Evolutionary conservation across 2,113 vertebrate species (phyloP), one percentile per base, ranked within the genome.

Genomic region (Trogon melanurus): DNA sequence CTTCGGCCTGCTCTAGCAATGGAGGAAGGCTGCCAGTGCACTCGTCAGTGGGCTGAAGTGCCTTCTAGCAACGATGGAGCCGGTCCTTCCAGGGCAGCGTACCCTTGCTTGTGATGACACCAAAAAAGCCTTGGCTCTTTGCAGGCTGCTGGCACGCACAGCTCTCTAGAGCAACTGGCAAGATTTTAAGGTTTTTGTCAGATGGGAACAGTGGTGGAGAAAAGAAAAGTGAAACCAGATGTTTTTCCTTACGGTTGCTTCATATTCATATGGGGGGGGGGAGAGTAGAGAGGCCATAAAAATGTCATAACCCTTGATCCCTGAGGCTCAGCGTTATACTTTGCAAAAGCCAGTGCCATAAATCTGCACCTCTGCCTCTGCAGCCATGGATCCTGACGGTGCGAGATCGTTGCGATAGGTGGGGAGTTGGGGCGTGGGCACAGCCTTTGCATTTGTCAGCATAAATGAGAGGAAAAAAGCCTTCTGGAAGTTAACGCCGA

Each of bases 161-260:
- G 79, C 85, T 94, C 10, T 16, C 94, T 90, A 81, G 93, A 97
- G 81, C 90, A 70, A 41, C 97, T 98, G 97, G 97, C 97, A 93
- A 92, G 89, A 73, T 88, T 91, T 29, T 64, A 94, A 76, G 76
- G 67, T 96, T 97, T 41, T 97, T 97, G 97, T 98, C 97, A 97
- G 95, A 97, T 97, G 97, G 91, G 96, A 98, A 85, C 94, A 88
- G 92, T 88, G 94, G 96, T 94, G 89, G 93, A 96, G 97, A 94
- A 94, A 96, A 94, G 94, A 97, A 97, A 98, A 98, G 96, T 97
- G 96, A 98, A 98, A 98, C 95, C 98, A 98, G 97, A 98, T 98
- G 98, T 98, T 97, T 91, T 96, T 95, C 92, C 94, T 94, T 96
- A 94, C 79, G 30, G 96, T 97, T 97, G 96, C 95, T 98, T 97